A percentile compares a stretch with the other conserved stretches of the same genome.
phyloP scores from a whole-genome alignment of 2,113 vertebrate species.

The Microcebus jonahi region DNA sequence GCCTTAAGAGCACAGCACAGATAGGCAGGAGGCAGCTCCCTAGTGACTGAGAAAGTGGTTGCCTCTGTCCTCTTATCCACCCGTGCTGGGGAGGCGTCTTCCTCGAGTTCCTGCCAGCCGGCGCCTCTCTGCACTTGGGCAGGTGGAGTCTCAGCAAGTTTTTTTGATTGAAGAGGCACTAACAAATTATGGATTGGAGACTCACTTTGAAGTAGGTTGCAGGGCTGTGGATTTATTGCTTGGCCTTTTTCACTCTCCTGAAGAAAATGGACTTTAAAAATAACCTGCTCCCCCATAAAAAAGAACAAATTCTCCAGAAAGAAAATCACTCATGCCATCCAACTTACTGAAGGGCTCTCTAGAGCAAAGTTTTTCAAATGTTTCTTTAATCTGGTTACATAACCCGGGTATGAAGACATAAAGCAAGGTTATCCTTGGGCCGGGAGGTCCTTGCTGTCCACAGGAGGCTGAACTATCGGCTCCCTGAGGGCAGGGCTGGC shows the following conservation, averaged over 20 bases:
- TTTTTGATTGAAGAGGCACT: neutral
- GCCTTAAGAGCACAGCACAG: neutral
- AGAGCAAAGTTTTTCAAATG: neutral
- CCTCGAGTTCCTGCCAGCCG: neutral
- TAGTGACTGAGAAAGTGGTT: neutral
- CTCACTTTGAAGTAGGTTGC: neutral
- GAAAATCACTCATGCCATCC: neutral
- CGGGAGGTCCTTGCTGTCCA: neutral
- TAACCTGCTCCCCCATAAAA: neutral
- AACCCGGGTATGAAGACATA: neutral
- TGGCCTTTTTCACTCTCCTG: neutral
- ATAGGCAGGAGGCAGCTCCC: neutral
- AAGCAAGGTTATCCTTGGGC: neutral
- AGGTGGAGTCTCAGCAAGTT: neutral
- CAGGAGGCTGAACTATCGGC: neutral
- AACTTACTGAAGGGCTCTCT: neutral
- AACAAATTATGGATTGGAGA: neutral
- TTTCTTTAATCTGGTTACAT: neutral
- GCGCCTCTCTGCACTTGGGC: neutral
- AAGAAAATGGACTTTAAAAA: slow-evolving; percentile 10
- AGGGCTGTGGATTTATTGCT: neutral
- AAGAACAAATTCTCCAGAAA: neutral
- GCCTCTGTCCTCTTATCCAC: neutral
- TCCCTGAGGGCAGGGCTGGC: neutral
- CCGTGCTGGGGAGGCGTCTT: neutral